phyloP scores from a whole-genome alignment of 2,113 vertebrate genomes.

The Tupaia chinensis region DNA sequence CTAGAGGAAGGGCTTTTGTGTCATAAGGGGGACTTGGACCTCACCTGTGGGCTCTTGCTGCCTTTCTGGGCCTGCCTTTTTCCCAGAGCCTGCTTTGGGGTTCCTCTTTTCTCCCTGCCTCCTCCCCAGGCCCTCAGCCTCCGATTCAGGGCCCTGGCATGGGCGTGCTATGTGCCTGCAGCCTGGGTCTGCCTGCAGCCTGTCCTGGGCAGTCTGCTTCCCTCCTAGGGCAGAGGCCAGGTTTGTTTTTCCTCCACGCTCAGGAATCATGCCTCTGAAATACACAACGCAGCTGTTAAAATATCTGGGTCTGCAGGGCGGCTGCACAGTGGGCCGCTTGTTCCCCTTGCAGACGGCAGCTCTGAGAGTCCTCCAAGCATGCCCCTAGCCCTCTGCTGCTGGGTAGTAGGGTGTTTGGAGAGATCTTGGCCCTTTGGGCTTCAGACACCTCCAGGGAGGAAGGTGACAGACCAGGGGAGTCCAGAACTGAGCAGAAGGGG shows the following conservation, averaged over 20 bases:
- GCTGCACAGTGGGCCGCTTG: conserved; percentile 85
- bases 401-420: conserved; percentile 53
- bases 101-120: background rate
- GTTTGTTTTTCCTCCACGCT: conserved; percentile 85
- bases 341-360: conserved; percentile 75
- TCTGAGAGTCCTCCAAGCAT: conserved; percentile 51
- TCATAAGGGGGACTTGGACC: fast-evolving
- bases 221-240: conserved; percentile 83
- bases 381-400: conserved; percentile 77
- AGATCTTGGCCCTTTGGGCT: conserved; percentile 71
- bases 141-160: background rate
- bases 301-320: conserved; percentile 81
- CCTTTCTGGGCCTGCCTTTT: background rate
- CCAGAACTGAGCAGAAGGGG: background rate
- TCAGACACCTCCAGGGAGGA: background rate
- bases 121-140: background rate
- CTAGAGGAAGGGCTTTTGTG: background rate
- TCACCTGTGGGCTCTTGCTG: background rate
- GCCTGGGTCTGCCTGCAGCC: conserved; percentile 37
- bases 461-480: fast-evolving
- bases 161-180: background rate
- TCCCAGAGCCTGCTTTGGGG: background rate
- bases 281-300: conserved; percentile 87
- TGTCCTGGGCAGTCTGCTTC: conserved; percentile 80
- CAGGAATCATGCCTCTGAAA: conserved; percentile 81